Conservation (phyloP, 2,888 invertebrate genomes). For the Dyspetes luteomarginatus region DNA sequence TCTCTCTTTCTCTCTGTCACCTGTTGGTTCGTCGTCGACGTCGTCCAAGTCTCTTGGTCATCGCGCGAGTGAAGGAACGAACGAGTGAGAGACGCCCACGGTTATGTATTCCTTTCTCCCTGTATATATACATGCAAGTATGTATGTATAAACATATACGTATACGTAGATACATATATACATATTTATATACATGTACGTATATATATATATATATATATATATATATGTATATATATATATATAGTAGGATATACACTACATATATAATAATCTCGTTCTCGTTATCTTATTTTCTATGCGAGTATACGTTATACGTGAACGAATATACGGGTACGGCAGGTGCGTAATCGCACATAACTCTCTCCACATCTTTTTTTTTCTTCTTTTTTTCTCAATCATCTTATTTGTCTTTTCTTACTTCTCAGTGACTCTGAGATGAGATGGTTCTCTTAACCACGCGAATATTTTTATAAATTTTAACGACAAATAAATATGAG, state of each 20-base stretch:
- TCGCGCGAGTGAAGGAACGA: slow-evolving; percentile 51
- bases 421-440: neutral
- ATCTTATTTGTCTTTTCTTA: slow-evolving; percentile 1
- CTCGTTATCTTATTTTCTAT: slow-evolving; percentile 62
- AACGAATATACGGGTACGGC: slow-evolving; percentile 61
- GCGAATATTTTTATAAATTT: neutral
- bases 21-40: slow-evolving; percentile 48
- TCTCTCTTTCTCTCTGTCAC: slow-evolving; percentile 24
- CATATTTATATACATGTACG: neutral
- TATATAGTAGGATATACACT: neutral
- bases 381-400: slow-evolving; percentile 12
- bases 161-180: neutral
- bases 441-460: neutral
- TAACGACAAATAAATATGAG: neutral
- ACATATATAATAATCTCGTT: slow-evolving; percentile 52
- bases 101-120: slow-evolving; percentile 47
- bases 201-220: no score
- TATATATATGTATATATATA: no score
- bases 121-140: neutral
- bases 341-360: slow-evolving; percentile 61
- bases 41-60: slow-evolving; percentile 21
- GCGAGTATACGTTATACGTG: slow-evolving; percentile 50
- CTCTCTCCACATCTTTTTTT: slow-evolving; percentile 30
- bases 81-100: slow-evolving; percentile 52
- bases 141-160: neutral